Conservation (phyloP, 1,140 invertebrate genomes). For the Oscheius sp. region DNA sequence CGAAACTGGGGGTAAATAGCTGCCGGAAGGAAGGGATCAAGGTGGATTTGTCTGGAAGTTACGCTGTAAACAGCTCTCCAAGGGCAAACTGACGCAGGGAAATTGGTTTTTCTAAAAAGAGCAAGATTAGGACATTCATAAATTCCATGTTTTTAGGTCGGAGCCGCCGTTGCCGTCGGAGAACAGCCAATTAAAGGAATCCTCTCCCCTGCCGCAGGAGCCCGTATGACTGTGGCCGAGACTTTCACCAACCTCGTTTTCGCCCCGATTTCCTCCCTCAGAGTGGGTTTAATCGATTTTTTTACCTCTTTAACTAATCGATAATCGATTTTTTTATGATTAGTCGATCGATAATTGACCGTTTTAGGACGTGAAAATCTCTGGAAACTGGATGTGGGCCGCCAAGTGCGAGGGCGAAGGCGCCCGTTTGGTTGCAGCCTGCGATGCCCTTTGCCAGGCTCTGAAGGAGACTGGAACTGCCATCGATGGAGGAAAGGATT, state of each 20-base stretch:
- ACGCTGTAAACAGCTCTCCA: too few species aligned
- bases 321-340: too few species aligned
- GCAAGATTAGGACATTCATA: not conserved
- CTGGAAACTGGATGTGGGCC: slow-evolving; percentile 99
- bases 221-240: slow-evolving; percentile 87
- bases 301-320: too few species aligned
- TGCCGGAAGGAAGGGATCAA: too few species aligned
- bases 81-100: too few species aligned
- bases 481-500: slow-evolving; percentile 96
- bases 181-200: slow-evolving; percentile 93
- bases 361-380: slow-evolving; percentile 83
- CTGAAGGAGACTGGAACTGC: slow-evolving; percentile 85
- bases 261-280: slow-evolving; percentile 77
- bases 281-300: slow-evolving; percentile 66
- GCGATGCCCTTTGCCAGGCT: slow-evolving; percentile 78
- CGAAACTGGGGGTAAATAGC: too few species aligned
- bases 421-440: slow-evolving; percentile 79
- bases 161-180: slow-evolving; percentile 87
- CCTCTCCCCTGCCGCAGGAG: slow-evolving; percentile 76
- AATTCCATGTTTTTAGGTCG: slow-evolving; percentile 67
- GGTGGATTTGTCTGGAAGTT: too few species aligned
- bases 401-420: slow-evolving; percentile 89
- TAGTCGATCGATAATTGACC: not conserved
- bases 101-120: too few species aligned
- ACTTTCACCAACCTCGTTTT: slow-evolving; percentile 92